These are phyloP conservation scores for Lagocephalus sceleratus DNA, from an alignment of 2,797 vertebrate genomes.

Conservation along the genomic window DNA sequence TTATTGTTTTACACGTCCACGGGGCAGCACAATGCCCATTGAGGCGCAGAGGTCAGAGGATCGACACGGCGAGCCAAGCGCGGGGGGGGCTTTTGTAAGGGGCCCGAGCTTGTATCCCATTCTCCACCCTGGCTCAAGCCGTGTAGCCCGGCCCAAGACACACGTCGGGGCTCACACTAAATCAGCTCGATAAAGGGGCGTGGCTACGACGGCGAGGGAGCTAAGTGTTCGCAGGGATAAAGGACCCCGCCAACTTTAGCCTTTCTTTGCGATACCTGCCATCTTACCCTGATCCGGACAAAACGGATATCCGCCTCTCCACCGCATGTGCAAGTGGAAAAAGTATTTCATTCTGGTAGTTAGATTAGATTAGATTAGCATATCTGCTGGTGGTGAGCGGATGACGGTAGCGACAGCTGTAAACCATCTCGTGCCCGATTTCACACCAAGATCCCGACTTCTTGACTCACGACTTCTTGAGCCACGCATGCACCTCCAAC, in stretches of 20 bases:
- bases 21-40: conserved; percentile 59
- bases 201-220: conserved; percentile 31
- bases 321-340: too few relatives aligned
- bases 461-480: too few relatives aligned
- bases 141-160: conserved; percentile 42
- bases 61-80: conserved; percentile 39
- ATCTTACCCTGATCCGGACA: too few relatives aligned
- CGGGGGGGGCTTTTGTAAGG: conserved; percentile 45
- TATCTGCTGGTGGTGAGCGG: too few relatives aligned
- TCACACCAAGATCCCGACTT: too few relatives aligned
- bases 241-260: conserved; percentile 5
- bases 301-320: too few relatives aligned
- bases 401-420: too few relatives aligned
- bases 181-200: conserved; percentile 50
- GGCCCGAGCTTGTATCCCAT: conserved; percentile 51
- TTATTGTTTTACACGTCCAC: conserved; percentile 60
- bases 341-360: too few relatives aligned
- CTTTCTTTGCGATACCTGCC: too few relatives aligned
- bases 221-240: conserved; percentile 25
- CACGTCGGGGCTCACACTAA: conserved; percentile 55
- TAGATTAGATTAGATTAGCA: too few relatives aligned
- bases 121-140: conserved; percentile 55
- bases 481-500: too few relatives aligned
- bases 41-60: conserved; percentile 61
- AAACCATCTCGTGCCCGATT: too few relatives aligned